Evolutionary conservation across 1,140 invertebrate genomes (phyloP).

Genomic region (Aphaenogaster floridana): DNA sequence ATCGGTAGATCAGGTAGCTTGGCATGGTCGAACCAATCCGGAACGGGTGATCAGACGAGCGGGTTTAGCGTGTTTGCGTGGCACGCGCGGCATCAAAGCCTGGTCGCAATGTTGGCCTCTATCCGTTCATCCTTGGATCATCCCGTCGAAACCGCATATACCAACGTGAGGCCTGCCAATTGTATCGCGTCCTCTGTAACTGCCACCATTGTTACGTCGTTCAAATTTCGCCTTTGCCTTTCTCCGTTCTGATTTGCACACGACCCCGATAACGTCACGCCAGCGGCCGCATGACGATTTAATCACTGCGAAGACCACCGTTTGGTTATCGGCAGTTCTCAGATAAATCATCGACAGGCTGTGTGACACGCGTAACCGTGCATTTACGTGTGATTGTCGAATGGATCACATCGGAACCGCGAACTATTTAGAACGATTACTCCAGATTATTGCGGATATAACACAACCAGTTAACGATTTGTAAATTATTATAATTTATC

Average conservation of each 20-base stretch:
- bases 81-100: slow-evolving; percentile 70
- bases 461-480: slow-evolving; percentile 8
- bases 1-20: slow-evolving; percentile 43
- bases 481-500: not conserved
- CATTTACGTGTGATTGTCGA: slow-evolving; percentile 37
- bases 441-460: not conserved
- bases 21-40: slow-evolving; percentile 56
- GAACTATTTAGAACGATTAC: not conserved
- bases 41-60: slow-evolving; percentile 74
- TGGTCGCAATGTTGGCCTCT: slow-evolving; percentile 65
- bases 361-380: slow-evolving; percentile 53
- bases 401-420: slow-evolving; percentile 36
- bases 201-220: slow-evolving; percentile 71
- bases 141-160: slow-evolving; percentile 71
- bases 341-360: slow-evolving; percentile 62
- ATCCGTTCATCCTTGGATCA: slow-evolving; percentile 69
- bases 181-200: slow-evolving; percentile 72
- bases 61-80: slow-evolving; percentile 72
- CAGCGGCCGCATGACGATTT: slow-evolving; percentile 57
- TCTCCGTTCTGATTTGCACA: slow-evolving; percentile 70
- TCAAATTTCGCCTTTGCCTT: slow-evolving; percentile 75
- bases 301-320: slow-evolving; percentile 57
- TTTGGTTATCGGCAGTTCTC: slow-evolving; percentile 60
- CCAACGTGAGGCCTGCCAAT: slow-evolving; percentile 67
- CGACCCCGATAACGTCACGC: slow-evolving; percentile 68